phyloP scores from a whole-genome alignment of 2,113 vertebrate genomes.

The Nyctereutes procyonoides region DNA sequence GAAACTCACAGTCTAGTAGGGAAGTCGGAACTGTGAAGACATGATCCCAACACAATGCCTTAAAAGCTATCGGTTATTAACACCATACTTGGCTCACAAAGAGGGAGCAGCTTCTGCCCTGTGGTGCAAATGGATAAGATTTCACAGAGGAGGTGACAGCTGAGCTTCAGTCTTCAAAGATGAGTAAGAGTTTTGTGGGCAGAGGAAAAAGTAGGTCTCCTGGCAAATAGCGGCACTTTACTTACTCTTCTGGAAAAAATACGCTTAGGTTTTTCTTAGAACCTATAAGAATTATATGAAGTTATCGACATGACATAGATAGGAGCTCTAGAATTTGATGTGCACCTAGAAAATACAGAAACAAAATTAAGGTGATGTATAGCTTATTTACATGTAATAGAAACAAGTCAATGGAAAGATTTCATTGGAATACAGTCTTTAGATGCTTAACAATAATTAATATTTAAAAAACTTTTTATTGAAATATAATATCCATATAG shows the following conservation, averaged over 20 bases:
- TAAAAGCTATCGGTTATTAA: neutral
- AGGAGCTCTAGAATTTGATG: neutral
- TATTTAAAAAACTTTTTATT: neutral
- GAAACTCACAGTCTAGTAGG: neutral
- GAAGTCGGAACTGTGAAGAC: neutral
- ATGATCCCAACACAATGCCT: neutral
- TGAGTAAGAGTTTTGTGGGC: neutral
- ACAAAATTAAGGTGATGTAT: neutral
- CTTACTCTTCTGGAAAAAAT: neutral
- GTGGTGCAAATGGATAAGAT: neutral
- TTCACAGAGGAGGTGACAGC: neutral
- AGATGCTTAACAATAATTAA: neutral
- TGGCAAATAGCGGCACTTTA: neutral
- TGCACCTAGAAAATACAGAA: neutral
- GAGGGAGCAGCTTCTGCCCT: neutral
- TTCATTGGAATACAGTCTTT: neutral
- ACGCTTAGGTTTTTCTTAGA: neutral
- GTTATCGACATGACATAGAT: neutral
- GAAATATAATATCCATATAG: neutral
- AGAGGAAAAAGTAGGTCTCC: neutral
- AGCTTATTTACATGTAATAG: neutral
- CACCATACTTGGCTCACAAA: too few relatives aligned
- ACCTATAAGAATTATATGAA: neutral
- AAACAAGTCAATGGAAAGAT: neutral
- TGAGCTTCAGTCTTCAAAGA: neutral